phyloP scores from a whole-genome alignment of 2,113 vertebrate genomes.

The Psophia crepitans region DNA sequence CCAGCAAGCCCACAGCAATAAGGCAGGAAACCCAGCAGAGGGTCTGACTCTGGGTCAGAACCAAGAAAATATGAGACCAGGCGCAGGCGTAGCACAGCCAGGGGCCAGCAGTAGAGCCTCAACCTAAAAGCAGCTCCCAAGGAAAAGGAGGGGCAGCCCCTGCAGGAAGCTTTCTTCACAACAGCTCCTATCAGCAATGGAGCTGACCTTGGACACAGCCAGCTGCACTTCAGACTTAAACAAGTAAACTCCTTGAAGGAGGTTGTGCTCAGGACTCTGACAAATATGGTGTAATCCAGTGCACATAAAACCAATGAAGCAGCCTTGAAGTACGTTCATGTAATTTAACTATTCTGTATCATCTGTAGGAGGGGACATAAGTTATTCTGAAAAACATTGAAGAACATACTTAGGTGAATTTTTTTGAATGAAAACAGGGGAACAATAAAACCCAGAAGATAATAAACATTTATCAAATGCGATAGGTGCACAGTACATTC shows the following conservation, averaged over 20 bases:
- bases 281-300: not conserved
- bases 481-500: not conserved
- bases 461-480: not conserved
- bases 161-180: not conserved
- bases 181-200: not conserved
- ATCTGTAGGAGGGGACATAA: not conserved
- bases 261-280: not conserved
- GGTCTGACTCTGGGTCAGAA: not conserved
- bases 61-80: fast-evolving
- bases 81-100: not conserved
- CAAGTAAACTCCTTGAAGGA: not conserved
- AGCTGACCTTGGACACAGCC: not conserved
- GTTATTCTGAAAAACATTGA: not conserved
- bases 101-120: not conserved
- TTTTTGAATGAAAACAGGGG: not conserved
- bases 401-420: not conserved
- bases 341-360: not conserved
- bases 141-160: not conserved
- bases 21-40: not conserved
- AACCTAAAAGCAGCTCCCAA: not conserved
- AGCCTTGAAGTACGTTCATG: not conserved
- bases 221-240: no score
- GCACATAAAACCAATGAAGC: not conserved
- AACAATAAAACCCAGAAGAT: not conserved
- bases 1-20: not conserved